These are phyloP conservation scores for Helicoverpa armigera DNA, from an alignment of 1,140 invertebrate genomes.

Conservation along the genomic window DNA sequence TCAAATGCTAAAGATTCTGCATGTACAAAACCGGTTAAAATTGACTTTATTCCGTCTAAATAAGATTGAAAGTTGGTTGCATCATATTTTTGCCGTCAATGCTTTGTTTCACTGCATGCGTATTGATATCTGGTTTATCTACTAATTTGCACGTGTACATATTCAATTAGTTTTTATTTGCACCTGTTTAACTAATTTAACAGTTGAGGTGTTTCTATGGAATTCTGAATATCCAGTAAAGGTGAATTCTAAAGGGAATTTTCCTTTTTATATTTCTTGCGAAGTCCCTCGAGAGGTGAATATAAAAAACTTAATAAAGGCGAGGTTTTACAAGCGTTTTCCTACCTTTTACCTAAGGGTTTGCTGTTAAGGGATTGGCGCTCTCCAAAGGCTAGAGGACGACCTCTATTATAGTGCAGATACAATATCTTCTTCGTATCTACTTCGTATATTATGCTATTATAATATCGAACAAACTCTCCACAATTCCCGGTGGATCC, in stretches of 20 bases:
- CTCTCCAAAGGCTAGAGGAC: not conserved
- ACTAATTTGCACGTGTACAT: constrained; percentile 47
- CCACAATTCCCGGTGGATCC: not conserved
- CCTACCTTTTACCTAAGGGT: constrained; percentile 20
- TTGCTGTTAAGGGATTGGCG: constrained; percentile 12
- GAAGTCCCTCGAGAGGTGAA: constrained; percentile 3
- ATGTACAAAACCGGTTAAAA: not conserved
- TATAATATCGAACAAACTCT: not conserved
- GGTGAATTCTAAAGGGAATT: constrained; percentile 11
- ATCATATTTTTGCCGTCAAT: not conserved
- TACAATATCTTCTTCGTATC: constrained; percentile 2
- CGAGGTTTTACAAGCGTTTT: constrained; percentile 36
- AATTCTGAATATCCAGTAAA: constrained; percentile 13
- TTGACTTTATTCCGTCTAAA: not conserved
- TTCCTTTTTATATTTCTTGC: constrained; percentile 16
- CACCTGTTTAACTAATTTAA: constrained; percentile 38
- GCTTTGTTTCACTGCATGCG: constrained; percentile 38
- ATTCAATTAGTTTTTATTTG: constrained; percentile 49
- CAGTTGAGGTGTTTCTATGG: constrained; percentile 29
- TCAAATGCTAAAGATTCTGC: not conserved
- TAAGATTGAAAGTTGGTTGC: constrained; percentile 11
- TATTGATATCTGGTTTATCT: constrained; percentile 54
- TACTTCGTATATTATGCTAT: constrained; percentile 1
- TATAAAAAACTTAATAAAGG: constrained; percentile 39
- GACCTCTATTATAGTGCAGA: not conserved